Evolutionary conservation across 2,888 invertebrate genomes (phyloP).

Genomic region (Parelbella ahira): DNA sequence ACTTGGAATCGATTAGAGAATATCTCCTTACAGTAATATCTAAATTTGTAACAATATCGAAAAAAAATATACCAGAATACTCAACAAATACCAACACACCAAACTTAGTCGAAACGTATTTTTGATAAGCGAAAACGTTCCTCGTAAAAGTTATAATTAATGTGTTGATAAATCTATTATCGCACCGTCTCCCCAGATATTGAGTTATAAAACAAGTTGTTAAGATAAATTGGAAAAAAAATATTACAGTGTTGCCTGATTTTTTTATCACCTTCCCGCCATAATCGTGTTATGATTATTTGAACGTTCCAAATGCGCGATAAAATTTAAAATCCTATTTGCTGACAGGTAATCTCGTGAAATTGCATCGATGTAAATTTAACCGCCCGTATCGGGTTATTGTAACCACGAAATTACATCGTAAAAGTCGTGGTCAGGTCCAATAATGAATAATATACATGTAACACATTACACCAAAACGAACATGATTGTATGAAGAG

Average conservation of each 20-base stretch:
- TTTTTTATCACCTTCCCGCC: constrained; percentile 68
- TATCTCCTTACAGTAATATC: no score
- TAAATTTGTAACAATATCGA: no score
- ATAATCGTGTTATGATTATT: constrained; percentile 74
- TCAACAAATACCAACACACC: background rate
- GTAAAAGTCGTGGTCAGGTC: constrained; percentile 12
- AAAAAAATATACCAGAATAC: no score
- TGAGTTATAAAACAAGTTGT: constrained; percentile 72
- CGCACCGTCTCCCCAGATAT: constrained; percentile 56
- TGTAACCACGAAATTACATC: constrained; percentile 21
- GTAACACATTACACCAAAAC: no score
- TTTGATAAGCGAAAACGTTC: constrained; percentile 41
- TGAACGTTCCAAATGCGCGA: constrained; percentile 62
- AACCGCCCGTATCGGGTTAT: constrained; percentile 25
- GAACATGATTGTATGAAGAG: no score
- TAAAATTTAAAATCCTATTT: constrained; percentile 67
- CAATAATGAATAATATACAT: no score
- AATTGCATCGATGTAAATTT: constrained; percentile 42
- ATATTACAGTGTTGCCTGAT: constrained; percentile 58
- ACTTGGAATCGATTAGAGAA: no score
- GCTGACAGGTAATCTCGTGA: constrained; percentile 53
- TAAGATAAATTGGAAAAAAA: constrained; percentile 76
- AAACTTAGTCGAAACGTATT: constrained; percentile 35
- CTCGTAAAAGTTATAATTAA: constrained; percentile 61
- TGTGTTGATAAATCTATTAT: constrained; percentile 68